Conservation (phyloP, 2,888 invertebrate species). For the Chymomyza amoena region DNA sequence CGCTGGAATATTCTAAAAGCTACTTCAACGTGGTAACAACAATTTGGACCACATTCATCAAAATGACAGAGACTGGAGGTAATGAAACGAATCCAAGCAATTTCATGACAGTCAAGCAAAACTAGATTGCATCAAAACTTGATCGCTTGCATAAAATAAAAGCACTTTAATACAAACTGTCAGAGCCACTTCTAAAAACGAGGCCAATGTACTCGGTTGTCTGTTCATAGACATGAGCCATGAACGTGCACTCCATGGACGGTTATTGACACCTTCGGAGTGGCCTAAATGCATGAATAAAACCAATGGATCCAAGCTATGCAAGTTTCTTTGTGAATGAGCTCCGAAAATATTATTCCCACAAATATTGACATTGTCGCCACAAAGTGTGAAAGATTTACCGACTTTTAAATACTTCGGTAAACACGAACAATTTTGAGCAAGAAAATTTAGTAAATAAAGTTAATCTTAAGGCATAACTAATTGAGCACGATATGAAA, state of each 20-base stretch:
- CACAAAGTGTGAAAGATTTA: conserved; percentile 28
- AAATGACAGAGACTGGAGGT: conserved; percentile 14
- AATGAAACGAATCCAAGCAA: not conserved
- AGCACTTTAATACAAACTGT: conserved; percentile 56
- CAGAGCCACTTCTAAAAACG: conserved; percentile 52
- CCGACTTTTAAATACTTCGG: conserved; percentile 4
- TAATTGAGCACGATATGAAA: not conserved
- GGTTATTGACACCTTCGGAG: conserved; percentile 51
- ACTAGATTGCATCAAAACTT: conserved; percentile 42
- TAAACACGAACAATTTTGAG: not conserved
- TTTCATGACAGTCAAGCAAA: conserved; percentile 22
- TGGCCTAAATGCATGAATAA: conserved; percentile 45
- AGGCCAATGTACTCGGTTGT: conserved; percentile 38
- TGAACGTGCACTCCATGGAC: conserved; percentile 45
- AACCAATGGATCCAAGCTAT: conserved; percentile 24
- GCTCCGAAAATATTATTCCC: not conserved
- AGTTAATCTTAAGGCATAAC: not conserved
- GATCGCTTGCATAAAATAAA: conserved; percentile 27
- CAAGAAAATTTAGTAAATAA: not conserved
- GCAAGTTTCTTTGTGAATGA: not conserved
- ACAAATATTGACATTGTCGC: conserved; percentile 31
- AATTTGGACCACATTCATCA: not conserved
- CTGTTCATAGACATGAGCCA: conserved; percentile 43
- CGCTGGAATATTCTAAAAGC: not conserved
- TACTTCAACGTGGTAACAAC: not conserved